A percentile compares a stretch with the other conserved stretches of the same genome.
Evolutionary conservation across 2,888 invertebrate genomes (phyloP).

Genomic region (Lordiphosa andalusiaca): DNA sequence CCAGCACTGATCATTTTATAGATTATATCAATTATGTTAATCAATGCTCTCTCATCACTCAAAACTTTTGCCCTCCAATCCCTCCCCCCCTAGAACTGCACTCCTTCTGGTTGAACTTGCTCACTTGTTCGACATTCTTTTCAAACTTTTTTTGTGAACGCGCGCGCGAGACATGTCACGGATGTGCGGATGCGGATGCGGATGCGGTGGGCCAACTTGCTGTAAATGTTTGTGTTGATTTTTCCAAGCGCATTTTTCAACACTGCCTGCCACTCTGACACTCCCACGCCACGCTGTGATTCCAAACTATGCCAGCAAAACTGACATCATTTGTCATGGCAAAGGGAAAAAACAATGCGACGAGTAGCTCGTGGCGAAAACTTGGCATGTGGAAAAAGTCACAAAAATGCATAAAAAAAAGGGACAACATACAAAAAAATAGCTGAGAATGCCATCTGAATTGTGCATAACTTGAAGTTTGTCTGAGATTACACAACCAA

Average conservation of each 20-base stretch:
- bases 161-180: slow-evolving; percentile 29
- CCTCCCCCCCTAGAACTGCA: background rate
- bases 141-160: slow-evolving; percentile 31
- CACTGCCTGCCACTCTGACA: slow-evolving; percentile 20
- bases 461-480: slow-evolving; percentile 37
- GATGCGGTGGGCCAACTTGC: slow-evolving; percentile 22
- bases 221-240: slow-evolving; percentile 44
- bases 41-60: background rate
- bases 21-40: no score
- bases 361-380: slow-evolving; percentile 37
- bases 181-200: slow-evolving; percentile 24
- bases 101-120: background rate
- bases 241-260: slow-evolving; percentile 41
- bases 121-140: slow-evolving; percentile 1
- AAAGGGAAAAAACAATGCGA: slow-evolving; percentile 31
- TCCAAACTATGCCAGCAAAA: slow-evolving; percentile 38
- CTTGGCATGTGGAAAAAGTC: slow-evolving; percentile 63
- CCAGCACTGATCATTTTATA: no score
- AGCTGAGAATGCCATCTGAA: slow-evolving; percentile 61
- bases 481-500: no score
- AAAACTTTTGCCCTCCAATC: slow-evolving; percentile 7
- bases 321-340: slow-evolving; percentile 66
- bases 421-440: slow-evolving; percentile 32
- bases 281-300: slow-evolving; percentile 4
- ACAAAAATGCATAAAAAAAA: slow-evolving; percentile 25